Evolutionary conservation across 1,140 invertebrate genomes (phyloP), one percentile per base, ranked within the genome.

Genomic region (Stegodyphus dumicola): DNA sequence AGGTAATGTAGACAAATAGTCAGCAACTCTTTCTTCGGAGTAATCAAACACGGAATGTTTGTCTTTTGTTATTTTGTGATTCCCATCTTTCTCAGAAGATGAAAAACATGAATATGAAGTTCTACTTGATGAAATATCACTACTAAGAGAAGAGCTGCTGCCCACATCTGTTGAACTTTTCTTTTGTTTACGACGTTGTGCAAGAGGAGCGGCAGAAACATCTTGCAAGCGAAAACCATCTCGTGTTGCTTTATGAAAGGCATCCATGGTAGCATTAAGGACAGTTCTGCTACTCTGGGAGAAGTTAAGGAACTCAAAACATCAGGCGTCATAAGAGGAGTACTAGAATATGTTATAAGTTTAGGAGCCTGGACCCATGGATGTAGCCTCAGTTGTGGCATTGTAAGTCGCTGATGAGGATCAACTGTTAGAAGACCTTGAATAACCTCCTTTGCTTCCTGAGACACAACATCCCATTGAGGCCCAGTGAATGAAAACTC

Each of bases 361-460:
- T 90, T 86, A 86, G 89, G 83, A 85, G 91, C 86, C 75, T 90
- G 88, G 49, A 96, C 81, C 95, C 95, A 96, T 7, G 92, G 90
- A 88, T 94, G 93, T 7, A 90, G 89, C 0, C 92, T 89, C 2
- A 97, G 90, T 66, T 94, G 93, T 13, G 88, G 87, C 90, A 97
- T 94, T 51, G 93, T 93, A 6, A 97, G 90, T 79, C 96, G 91
- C 88, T 94, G 92, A 33, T 90, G 91, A 0, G 96, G 95, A 89
- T 97, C 95, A 2, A 96, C 94, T 0, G 94, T 95, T 48, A 98
- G 90, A 48, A 98, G 91, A 11, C 94, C 93, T 90, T 92, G 92
- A 15, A 95, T 94, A 1, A 98, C 92, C 48, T 93, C 91, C 91
- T 96, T 96, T 11, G 95, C 96, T 83, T 93, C 91, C 6, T 91